Evolutionary conservation across 1,140 invertebrate genomes (phyloP), one percentile per base, ranked within the genome.

Genomic region (Drosophila sechellia): DNA sequence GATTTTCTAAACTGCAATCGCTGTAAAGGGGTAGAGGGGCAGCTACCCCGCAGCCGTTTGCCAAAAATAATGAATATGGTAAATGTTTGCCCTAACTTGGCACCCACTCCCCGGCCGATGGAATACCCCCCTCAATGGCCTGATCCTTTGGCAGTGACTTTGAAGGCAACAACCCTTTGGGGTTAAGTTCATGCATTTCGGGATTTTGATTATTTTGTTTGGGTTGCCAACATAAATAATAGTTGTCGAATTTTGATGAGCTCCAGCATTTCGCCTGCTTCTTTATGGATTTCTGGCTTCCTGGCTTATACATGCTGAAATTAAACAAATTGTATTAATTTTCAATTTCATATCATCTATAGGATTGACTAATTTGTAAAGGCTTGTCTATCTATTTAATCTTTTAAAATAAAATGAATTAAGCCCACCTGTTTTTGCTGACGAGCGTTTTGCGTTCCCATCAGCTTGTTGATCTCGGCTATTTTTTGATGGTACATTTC

Each of bases 51-150:
- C 8, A 55, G 65, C 64, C 54, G 63, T 35, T 72, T 61, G 12
- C 39, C 31, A 39, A 27, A 52, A 73, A 57, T 42, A 72, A 78
- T 58, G 48, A 61, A 81, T 68, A 69, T 81, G 75, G 73, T 56
- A 86, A 86, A 87, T 86, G 64, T 87, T 87, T 87, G 78, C 40
- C 50, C 31, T 72, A 76, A 86, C 65, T 83, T 79, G 52, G 31
- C 35, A 5, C 35, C 17, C 31, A n/a, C 20, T 1, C 4, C 13
- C 10, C 8, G 6, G 1, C 59, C 39, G 17, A 42, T 49, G 6
- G 31, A 17, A 46, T 34, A 22, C 1, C 42, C 42, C 42, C 50
- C 48, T 49, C 11, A 5, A 17, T 39, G 45, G 64, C 34, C 52
- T 53, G 66, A 53, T 79, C 59, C 49, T 50, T 64, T 53, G 73